Evolutionary conservation across 2,888 invertebrate genomes (phyloP), one percentile per base, ranked within the genome.

Genomic region (Nipponacmea schrenckii): DNA sequence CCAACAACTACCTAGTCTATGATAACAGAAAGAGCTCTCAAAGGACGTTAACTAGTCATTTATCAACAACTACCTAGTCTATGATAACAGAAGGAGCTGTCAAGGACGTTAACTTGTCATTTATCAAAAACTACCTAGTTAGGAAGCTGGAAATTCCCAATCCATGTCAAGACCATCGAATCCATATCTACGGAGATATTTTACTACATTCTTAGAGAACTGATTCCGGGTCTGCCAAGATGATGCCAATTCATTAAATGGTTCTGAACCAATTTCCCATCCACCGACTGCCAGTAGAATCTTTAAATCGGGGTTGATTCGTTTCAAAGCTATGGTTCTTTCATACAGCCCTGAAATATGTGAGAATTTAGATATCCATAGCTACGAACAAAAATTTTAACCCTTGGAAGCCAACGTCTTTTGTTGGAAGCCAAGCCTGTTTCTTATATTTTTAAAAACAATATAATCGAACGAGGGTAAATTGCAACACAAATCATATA

Each of bases 131-230:
- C 46, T 69, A 74, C 67, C 78, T 79, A 56, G 4, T 71, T 48
- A 46, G 31, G 80, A 79, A 1, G 79, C 82, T 0, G 97, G 97
- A 86, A 96, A 97, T 85, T 96, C 96, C 96, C 96, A 97, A 83
- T 96, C 96, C 64, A 97, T 90, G 83, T 96, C 96, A 0, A 97
- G 90, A 8, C 97, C 97, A 76, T 93, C 92, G 86, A 97, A 97
- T 66, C 93, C 93, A 84, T 79, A 69, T 15, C 78, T 64, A 44
- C 81, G 76, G 45, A 78, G 71, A 74, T 73, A 82, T 39, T 46
- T 67, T 17, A 62, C 73, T 44, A 67, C 73, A 72, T 67, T 70
- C 15, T 67, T 26, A 5, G 66, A 69, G 67, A 74, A 75, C 5
- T 15, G 24, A 15, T 50, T 44, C 45, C 70, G 46, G 10, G 24